phyloP scores from a whole-genome alignment of 2,888 invertebrate species.

The Gnatocerus cornutus region DNA sequence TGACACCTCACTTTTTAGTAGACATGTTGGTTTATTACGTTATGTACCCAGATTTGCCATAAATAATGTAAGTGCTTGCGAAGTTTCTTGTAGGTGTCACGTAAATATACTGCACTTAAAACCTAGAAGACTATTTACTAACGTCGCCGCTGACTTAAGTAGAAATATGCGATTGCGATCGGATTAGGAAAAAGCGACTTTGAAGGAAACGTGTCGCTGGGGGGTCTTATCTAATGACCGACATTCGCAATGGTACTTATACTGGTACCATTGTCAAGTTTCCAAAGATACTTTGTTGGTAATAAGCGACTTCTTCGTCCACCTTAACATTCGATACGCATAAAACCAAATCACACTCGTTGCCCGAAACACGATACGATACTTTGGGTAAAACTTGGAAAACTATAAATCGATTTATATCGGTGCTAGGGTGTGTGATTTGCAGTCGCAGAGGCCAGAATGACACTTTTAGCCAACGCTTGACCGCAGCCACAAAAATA shows the following conservation, averaged over 20 bases:
- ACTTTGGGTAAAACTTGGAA: constrained; percentile 21
- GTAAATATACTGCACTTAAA: constrained; percentile 19
- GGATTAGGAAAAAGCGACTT: too few relatives aligned
- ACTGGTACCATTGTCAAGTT: too few relatives aligned
- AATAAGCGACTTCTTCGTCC: neutral
- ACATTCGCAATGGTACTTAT: too few relatives aligned
- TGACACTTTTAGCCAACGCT: constrained; percentile 11
- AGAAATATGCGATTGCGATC: too few relatives aligned
- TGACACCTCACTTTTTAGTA: constrained; percentile 14
- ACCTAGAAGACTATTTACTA: constrained; percentile 2
- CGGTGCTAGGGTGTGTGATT: constrained; percentile 14
- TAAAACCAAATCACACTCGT: constrained; percentile 29
- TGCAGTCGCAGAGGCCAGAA: constrained; percentile 3
- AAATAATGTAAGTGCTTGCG: constrained; percentile 26
- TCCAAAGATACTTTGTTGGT: too few relatives aligned
- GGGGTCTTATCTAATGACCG: neutral
- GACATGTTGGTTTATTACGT: constrained; percentile 21
- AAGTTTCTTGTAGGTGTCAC: constrained; percentile 22
- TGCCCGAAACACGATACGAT: constrained; percentile 25
- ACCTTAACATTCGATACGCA: constrained; percentile 1
- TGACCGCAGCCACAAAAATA: constrained; percentile 14
- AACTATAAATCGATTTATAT: constrained; percentile 30
- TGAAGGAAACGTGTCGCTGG: too few relatives aligned
- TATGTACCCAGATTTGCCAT: constrained; percentile 12
- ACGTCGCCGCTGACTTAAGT: neutral